A percentile compares a stretch with the other conserved stretches of the same genome.
Conservation (phyloP, 2,888 invertebrate genomes). For the Megalurothrips usitatus region DNA sequence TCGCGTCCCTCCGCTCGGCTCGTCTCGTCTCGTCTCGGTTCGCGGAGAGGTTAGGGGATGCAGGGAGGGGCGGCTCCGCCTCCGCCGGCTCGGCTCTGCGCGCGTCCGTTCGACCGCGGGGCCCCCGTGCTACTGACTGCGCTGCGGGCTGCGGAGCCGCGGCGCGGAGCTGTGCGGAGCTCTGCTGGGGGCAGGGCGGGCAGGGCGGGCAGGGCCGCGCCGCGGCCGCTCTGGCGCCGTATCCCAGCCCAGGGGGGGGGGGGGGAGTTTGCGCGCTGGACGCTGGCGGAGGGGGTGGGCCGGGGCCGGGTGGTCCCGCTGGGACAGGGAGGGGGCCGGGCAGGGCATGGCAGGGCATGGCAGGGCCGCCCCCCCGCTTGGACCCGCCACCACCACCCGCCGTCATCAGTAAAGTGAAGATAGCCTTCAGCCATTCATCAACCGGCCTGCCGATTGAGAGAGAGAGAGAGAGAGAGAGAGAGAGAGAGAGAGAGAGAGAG, state of each 20-base stretch:
- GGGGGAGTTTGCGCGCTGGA: background rate
- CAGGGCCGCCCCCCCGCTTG: too few species aligned
- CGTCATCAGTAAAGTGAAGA: too few species aligned
- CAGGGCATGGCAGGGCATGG: background rate
- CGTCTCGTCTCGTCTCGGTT: background rate
- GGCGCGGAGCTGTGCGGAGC: background rate
- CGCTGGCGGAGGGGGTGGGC: background rate
- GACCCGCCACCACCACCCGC: too few species aligned
- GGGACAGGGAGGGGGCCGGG: background rate
- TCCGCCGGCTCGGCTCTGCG: background rate
- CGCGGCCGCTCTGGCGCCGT: background rate
- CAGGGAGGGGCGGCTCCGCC: too few species aligned
- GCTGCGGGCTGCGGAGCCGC: background rate
- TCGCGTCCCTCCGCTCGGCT: slow-evolving; percentile 38
- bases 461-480: background rate
- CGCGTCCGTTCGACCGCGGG: slow-evolving; percentile 1
- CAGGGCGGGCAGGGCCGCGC: background rate
- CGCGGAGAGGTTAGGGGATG: too few species aligned
- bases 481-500: background rate
- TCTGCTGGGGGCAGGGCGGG: background rate
- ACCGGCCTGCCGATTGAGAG: background rate
- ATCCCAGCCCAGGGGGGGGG: background rate
- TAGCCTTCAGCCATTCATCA: too few species aligned
- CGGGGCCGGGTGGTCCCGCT: background rate
- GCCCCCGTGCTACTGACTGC: slow-evolving; percentile 13